These are phyloP conservation scores for Rhinogobio ventralis DNA, from an alignment of 2,797 vertebrate species.

Conservation along the genomic window DNA sequence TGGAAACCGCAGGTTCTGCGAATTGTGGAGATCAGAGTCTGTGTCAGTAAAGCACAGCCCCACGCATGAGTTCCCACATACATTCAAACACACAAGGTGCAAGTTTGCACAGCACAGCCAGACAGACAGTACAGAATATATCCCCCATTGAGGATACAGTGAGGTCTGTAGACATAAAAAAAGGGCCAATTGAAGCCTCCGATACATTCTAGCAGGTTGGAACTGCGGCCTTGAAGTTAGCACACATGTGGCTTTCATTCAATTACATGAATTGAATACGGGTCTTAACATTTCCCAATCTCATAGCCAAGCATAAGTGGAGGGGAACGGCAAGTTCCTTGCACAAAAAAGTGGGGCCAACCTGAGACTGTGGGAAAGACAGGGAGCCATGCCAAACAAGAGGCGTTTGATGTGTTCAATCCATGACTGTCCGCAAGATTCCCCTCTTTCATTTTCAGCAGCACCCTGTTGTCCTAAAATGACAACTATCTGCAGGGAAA, in stretches of 20 bases:
- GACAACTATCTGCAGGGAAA: conserved; percentile 39
- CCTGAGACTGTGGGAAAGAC: conserved; percentile 56
- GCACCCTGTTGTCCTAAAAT: conserved; percentile 47
- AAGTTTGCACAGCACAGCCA: conserved; percentile 60
- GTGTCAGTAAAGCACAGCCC: conserved; percentile 62
- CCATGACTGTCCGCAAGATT: background rate
- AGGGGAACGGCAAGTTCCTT: background rate
- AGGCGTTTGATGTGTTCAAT: conserved; percentile 50
- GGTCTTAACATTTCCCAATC: conserved; percentile 21
- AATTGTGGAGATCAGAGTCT: conserved; percentile 9
- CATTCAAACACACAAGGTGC: conserved; percentile 64
- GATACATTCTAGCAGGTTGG: background rate
- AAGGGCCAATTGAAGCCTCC: background rate
- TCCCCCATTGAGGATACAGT: background rate
- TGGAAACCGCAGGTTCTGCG: conserved; percentile 37
- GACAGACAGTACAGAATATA: background rate
- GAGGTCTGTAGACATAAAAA: conserved; percentile 13
- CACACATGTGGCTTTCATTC: background rate
- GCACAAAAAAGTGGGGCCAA: conserved; percentile 25
- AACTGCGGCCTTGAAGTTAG: background rate
- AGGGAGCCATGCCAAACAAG: conserved; percentile 16
- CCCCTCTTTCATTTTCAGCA: conserved; percentile 21
- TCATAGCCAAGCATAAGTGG: conserved; percentile 8
- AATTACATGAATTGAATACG: background rate
- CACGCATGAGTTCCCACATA: conserved; percentile 49